Percentiles rank a stretch among this genome's conserved stretches.
phyloP scores from a whole-genome alignment of 1,140 invertebrate species.

The Microvelia longipes region DNA sequence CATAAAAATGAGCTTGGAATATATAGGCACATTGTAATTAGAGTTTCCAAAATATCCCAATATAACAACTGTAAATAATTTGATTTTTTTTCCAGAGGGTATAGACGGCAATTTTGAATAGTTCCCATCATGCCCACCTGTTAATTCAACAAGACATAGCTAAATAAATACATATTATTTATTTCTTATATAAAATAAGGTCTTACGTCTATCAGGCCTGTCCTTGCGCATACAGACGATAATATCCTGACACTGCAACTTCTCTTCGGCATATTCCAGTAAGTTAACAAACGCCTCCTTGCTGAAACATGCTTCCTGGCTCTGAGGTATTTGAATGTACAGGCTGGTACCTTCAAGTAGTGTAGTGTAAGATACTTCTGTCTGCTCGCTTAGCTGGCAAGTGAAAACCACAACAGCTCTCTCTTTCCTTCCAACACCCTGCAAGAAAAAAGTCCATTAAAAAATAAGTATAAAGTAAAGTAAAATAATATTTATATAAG shows the following conservation, averaged over 20 bases:
- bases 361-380: slow-evolving; percentile 64
- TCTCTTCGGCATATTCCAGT: slow-evolving; percentile 89
- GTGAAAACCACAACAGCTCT: neutral
- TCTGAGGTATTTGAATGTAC: slow-evolving; percentile 72
- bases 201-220: slow-evolving; percentile 53
- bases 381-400: slow-evolving; percentile 45
- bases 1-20: no score
- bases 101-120: no score
- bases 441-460: neutral
- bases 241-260: slow-evolving; percentile 64
- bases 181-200: no score
- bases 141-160: no score
- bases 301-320: slow-evolving; percentile 70
- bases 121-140: no score
- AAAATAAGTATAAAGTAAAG: no score
- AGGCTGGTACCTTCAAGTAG: slow-evolving; percentile 60
- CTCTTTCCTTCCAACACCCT: neutral
- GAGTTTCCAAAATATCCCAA: no score
- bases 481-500: no score
- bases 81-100: no score
- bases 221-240: slow-evolving; percentile 71
- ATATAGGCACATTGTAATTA: no score
- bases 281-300: slow-evolving; percentile 85
- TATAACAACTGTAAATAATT: no score
- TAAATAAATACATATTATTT: no score